Base-by-base conservation (phyloP, 2,888 invertebrate species). In the Parascotia fuliginaria region DNA sequence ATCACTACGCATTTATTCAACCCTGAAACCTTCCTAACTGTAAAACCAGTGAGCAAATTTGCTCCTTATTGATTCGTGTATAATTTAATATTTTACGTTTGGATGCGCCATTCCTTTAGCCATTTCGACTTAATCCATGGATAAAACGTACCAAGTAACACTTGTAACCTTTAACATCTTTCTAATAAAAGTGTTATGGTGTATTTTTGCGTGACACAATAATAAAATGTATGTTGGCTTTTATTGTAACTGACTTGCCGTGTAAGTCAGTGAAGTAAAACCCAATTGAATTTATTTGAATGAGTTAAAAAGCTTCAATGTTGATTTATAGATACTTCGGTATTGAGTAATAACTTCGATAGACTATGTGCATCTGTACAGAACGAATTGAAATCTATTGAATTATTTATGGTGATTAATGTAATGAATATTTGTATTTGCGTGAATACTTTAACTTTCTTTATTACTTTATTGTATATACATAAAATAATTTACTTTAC, bases 1-100 rank as follows among this genome's bases (percentile, higher is more conserved):
- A 68, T 48, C 47, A 60, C 44, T 19, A 44, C 12, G 13, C 27
- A 58, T 55, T 58, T 64, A 69, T 60, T 66, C 62, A 46, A 47
- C 59, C 69, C 64, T 59, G 37, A 70, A 69, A 39, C 61, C 52
- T 56, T 49, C 32, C 55, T 65, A 36, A 41, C 59, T 60, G 59
- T 57, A 51, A 61, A 65, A 42, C 57, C 69, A 45, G 38, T 42
- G 54, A 59, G 40, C 56, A 65, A 66, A 58, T 42, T 49, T 31
- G 22, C 42, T 60, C 64, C 50, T 61, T 72, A 74, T 73, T 73
- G 74, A 72, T 75, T 75, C 69, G 52, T 69, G 63, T 61, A 73
- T 76, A 76, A 78, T 77, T 72, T 70, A 75, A 79, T 78, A 70
- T 50, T 63, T 76, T 77, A 70, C 77, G 42, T 68, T 70, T 56